phyloP scores from a whole-genome alignment of 2,113 vertebrate species.

The Sylvietta virens region DNA sequence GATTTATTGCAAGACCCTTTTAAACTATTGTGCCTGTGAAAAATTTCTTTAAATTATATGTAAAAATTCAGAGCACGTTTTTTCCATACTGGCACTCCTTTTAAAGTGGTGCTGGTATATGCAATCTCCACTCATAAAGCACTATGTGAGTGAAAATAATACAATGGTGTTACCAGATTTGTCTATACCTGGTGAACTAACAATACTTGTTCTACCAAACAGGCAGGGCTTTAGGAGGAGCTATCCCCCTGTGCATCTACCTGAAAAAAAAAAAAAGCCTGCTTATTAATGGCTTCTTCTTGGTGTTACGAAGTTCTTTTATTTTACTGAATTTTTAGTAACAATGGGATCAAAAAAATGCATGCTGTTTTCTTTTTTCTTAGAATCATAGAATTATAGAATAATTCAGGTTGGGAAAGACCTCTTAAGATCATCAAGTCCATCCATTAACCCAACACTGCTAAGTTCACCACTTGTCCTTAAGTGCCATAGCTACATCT shows the following conservation, averaged over 20 bases:
- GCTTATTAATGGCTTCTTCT: not conserved
- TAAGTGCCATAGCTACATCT: not conserved
- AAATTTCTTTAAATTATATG: not conserved
- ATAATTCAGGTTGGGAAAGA: not conserved
- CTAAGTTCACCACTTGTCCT: not conserved
- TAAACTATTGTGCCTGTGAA: not conserved
- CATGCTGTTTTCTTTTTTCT: not conserved
- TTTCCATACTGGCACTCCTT: not conserved
- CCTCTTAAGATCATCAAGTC: not conserved
- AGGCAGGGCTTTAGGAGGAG: not conserved
- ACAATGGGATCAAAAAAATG: not conserved
- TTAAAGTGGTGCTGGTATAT: not conserved
- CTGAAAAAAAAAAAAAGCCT: not conserved
- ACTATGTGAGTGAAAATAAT: not conserved
- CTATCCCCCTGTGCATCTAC: not conserved
- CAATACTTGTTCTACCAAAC: not conserved
- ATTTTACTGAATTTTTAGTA: not conserved
- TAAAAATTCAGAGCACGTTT: not conserved
- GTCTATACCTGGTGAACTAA: not conserved
- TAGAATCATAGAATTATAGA: not conserved
- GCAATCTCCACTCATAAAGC: not conserved
- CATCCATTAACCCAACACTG: not conserved
- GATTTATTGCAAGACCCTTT: not conserved
- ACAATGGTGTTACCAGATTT: not conserved
- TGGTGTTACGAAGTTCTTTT: not conserved